Percentiles rank a stretch among this genome's conserved stretches.
These are phyloP conservation scores for Pyrrhia umbra DNA, from an alignment of 2,888 invertebrate genomes.

Conservation along the genomic window DNA sequence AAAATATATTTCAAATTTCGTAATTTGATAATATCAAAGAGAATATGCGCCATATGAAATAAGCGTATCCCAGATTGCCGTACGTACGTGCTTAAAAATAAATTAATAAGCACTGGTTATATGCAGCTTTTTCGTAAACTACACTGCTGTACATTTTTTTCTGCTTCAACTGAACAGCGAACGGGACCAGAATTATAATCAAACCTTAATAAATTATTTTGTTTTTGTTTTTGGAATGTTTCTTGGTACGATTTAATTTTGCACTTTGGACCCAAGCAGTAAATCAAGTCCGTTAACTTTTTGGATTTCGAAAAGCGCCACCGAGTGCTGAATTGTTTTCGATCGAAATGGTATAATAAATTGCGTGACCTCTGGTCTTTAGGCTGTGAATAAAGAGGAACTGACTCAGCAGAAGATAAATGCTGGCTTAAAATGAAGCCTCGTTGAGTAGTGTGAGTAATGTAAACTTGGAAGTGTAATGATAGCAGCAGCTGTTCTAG, in stretches of 20 bases:
- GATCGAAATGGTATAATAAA: slow-evolving; percentile 52
- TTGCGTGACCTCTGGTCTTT: slow-evolving; percentile 42
- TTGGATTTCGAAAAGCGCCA: slow-evolving; percentile 46
- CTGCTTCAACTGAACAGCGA: slow-evolving; percentile 28
- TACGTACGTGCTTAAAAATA: slow-evolving; percentile 43
- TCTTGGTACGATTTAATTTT: slow-evolving; percentile 66
- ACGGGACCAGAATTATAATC: slow-evolving; percentile 48
- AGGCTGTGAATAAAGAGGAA: slow-evolving; percentile 44
- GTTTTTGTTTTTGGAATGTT: slow-evolving; percentile 55
- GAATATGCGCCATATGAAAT: slow-evolving; percentile 24
- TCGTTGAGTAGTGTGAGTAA: slow-evolving; percentile 48
- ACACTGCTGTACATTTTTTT: slow-evolving; percentile 34
- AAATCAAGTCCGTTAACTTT: slow-evolving; percentile 61
- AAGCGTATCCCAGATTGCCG: slow-evolving; percentile 30
- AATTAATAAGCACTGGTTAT: slow-evolving; percentile 23
- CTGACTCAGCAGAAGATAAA: slow-evolving; percentile 50
- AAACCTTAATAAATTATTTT: slow-evolving; percentile 66
- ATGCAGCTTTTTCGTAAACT: slow-evolving; percentile 44
- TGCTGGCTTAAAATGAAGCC: slow-evolving; percentile 13
- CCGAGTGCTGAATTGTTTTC: slow-evolving; percentile 49
- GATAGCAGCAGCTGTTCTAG: slow-evolving; percentile 22
- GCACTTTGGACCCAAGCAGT: slow-evolving; percentile 52
- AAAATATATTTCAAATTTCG: too few species aligned
- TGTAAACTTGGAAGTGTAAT: slow-evolving; percentile 37
- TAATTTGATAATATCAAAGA: neutral